Evolutionary conservation across 2,113 vertebrate species (phyloP).

Genomic region (Myrmecophaga tridactyla): DNA sequence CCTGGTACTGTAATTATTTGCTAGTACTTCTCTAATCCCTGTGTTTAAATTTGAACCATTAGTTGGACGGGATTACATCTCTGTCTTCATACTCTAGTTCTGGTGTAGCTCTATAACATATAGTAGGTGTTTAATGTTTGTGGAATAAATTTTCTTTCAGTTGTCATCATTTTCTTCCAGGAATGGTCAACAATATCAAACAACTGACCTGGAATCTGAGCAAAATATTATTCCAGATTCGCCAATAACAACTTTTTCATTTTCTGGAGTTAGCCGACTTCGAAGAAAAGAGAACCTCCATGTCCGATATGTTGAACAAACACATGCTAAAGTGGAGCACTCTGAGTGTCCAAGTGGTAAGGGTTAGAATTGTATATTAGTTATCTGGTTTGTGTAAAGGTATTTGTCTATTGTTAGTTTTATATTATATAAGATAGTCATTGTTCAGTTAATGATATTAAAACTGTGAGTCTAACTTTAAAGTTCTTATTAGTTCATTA

Average conservation of each 20-base stretch:
- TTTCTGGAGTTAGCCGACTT: conserved; percentile 87
- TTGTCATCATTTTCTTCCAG: conserved; percentile 66
- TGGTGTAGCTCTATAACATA: not conserved
- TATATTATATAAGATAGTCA: not conserved
- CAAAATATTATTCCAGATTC: conserved; percentile 93
- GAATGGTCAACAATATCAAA: conserved; percentile 73
- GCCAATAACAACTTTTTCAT: conserved; percentile 85
- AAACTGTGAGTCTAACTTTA: not conserved
- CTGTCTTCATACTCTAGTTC: not conserved
- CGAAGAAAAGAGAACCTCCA: conserved; percentile 86
- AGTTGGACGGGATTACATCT: not conserved
- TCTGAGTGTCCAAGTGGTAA: conserved; percentile 74
- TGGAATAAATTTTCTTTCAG: conserved; percentile 37
- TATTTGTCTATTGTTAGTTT: not conserved
- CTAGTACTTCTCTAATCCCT: not conserved
- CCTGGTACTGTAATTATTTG: not conserved
- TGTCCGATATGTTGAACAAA: conserved; percentile 88
- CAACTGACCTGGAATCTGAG: conserved; percentile 79
- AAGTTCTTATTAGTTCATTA: not conserved
- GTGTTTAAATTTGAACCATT: not conserved
- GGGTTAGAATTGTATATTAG: not conserved
- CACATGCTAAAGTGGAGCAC: conserved; percentile 68
- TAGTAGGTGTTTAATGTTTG: conserved; percentile 7
- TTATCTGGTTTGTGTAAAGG: not conserved
- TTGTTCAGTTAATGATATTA: not conserved